Evolutionary conservation across 2,797 vertebrate species (phyloP), one percentile per base, ranked within the genome.

Genomic region (Oryzias sinensis): DNA sequence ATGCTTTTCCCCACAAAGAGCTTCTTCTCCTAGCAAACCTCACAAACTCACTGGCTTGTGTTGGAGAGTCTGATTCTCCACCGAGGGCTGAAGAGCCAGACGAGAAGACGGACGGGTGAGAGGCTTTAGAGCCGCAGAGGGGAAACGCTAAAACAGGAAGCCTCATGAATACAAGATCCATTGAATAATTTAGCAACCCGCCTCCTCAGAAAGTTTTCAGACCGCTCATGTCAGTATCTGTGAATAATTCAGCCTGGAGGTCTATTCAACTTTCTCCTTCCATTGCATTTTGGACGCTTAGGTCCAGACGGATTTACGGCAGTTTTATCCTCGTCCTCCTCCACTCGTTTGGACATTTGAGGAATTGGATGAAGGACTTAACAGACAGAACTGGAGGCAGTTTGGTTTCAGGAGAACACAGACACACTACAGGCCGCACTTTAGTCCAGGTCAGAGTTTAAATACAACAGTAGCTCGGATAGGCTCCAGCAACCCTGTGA

Each of bases 151-250:
- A 47, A 49, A 44, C 56, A 22, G n/a, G 49, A 42, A 33, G 53
- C 51, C 9, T 59, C 50, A 56, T 43, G 25, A 58, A 65, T 16
- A 42, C 53, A 65, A 43, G 54, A 56, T 14, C 43, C 4, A 14
- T 57, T 72, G 17, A 73, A 77, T 74, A 60, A 70, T 71, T 81
- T 25, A 76, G 58, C 49, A 46, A 5, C 18, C 22, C 0, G 18
- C 29, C 17, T 62, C 41, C 60, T 49, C 29, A 62, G 14, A 60
- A 68, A 29, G 20, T 70, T 76, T 53, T 22, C 43, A 59, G n/a
- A 25, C 18, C 45, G 52, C 46, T 41, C 2, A 40, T 33, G 52
- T 61, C 37, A 43, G 40, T 18, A 49, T 40, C 17, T 29, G 8
- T 4, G 13, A 42, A 40, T 58, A 29, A 62, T 49, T 55, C 64